These are phyloP conservation scores for Pygoscelis antarcticus DNA, from an alignment of 2,113 vertebrate species.

Conservation along the genomic window DNA sequence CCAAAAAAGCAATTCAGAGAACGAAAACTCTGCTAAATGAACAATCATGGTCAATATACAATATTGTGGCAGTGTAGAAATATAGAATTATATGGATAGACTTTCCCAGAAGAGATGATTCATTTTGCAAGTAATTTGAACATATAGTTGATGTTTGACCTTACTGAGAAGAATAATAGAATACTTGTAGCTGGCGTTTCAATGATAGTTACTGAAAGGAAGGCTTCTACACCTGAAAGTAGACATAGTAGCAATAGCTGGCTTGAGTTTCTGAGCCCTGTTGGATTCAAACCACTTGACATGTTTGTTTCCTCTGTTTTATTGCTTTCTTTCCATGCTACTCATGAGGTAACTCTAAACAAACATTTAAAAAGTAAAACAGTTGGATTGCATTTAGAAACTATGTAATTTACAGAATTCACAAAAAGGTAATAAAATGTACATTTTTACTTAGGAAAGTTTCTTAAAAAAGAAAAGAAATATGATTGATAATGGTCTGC, in stretches of 20 bases:
- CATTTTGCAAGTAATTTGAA: neutral
- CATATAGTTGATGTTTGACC: neutral
- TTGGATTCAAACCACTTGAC: neutral
- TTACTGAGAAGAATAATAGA: neutral
- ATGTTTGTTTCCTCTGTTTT: neutral
- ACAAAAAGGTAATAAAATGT: neutral
- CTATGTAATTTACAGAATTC: neutral
- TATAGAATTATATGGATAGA: neutral
- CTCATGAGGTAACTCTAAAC: neutral
- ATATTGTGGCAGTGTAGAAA: neutral
- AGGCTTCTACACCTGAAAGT: neutral
- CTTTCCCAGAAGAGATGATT: slow-evolving; percentile 1
- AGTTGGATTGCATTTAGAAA: neutral
- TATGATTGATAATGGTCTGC: neutral
- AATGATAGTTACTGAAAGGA: neutral
- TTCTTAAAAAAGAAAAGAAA: neutral
- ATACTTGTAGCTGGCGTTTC: neutral
- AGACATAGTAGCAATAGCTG: neutral
- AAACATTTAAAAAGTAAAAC: neutral
- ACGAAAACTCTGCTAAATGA: slow-evolving; percentile 37
- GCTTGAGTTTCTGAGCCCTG: neutral
- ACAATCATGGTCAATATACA: neutral
- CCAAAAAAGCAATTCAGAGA: slow-evolving; percentile 55
- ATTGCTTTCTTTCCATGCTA: neutral
- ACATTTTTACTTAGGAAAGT: neutral